Evolutionary conservation across 53 echinoderm and acorn worm genomes (phyloP), one percentile per base, ranked within the genome.

Genomic region (Echinometra lucunter): DNA sequence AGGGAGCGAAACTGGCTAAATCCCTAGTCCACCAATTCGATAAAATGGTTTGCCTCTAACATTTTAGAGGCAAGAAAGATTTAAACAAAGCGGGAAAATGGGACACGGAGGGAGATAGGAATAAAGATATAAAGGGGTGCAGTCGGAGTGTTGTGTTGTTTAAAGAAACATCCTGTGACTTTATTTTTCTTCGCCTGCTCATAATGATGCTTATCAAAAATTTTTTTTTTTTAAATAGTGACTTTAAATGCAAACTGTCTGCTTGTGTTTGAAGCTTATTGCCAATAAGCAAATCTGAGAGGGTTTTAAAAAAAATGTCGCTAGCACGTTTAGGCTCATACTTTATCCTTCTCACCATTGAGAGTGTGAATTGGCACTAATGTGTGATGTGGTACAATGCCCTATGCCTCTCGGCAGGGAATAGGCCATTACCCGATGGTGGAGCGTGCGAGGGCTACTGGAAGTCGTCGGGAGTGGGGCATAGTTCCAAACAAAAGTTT

Each of bases 21-120:
- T 78, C 78, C 78, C 85, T 85, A 49, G 5, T 85, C 85, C 81
- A 81, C 81, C 85, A 49, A 85, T 85, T 85, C 11, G 30, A 45
- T 49, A 12, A 49, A 85, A 85, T 49, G 45, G 49, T 25, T 44
- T 27, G 45, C 25, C 44, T 45, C 15, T 74, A 40, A 78, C 78
- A 78, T 78, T 78, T 42, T 78, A 8, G 35, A 13, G 72, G 72
- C 72, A 72, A 7, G 35, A 72, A 72, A 13, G 72, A 72, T 34
- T 32, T 35, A 72, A 72, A 72, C 6, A 78, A 78, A 78, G 23
- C 15, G 23, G 11, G 21, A 78, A 42, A 15, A 78, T 4, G 42
- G 42, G 17, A 40, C 16, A 17, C 2, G 17, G 7, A 42, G 38
- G 42, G 17, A 78, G 40, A 78, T 16, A 38, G 78, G 18, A 11